phyloP scores from a whole-genome alignment of 1,140 invertebrate genomes.

The Formica selysi region DNA sequence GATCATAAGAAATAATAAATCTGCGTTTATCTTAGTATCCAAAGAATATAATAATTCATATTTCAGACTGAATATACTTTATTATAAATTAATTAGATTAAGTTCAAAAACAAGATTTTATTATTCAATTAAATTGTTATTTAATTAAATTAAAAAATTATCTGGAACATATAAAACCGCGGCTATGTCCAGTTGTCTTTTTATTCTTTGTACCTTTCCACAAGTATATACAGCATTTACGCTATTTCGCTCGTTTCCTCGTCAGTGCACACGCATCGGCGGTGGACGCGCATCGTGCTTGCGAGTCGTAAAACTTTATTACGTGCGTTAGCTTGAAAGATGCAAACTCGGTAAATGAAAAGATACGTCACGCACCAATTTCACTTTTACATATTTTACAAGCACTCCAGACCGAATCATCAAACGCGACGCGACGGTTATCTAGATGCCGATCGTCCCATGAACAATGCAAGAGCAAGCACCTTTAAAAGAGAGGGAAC shows the following conservation, averaged over 20 bases:
- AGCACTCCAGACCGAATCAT: slow-evolving; percentile 7
- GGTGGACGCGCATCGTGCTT: not conserved
- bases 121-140: not conserved
- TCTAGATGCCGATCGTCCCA: not conserved
- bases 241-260: not conserved
- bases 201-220: not conserved
- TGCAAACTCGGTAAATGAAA: slow-evolving; percentile 48
- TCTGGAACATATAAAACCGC: not conserved
- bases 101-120: not conserved
- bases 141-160: not conserved
- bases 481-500: not conserved
- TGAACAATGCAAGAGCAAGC: slow-evolving; percentile 9
- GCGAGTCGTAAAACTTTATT: slow-evolving; percentile 53
- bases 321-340: slow-evolving; percentile 43
- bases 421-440: slow-evolving; percentile 25
- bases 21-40: not conserved
- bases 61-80: not conserved
- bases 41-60: not conserved
- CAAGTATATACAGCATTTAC: not conserved
- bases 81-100: not conserved
- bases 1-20: too few relatives aligned
- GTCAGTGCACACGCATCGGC: not conserved
- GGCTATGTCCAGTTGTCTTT: not conserved
- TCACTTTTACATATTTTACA: slow-evolving; percentile 61
- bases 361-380: slow-evolving; percentile 49